Conservation (phyloP, 2,888 invertebrate species). For the Branchellion lobata region DNA sequence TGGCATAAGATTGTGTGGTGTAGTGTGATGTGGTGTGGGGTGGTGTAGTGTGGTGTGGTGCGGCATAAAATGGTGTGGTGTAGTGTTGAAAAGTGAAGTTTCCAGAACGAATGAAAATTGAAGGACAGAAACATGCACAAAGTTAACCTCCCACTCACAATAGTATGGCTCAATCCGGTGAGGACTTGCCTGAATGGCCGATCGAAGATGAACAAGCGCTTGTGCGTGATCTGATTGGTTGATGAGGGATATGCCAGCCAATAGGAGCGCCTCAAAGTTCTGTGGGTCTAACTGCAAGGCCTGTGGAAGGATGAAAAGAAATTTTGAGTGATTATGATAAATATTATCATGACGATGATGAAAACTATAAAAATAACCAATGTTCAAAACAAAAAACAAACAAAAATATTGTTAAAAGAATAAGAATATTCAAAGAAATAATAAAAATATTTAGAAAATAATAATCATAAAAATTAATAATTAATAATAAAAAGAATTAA, state of each 20-base stretch:
- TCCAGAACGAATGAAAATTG: no score
- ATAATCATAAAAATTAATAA: no score
- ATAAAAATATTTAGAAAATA: no score
- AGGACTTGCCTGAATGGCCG: slow-evolving; percentile 69
- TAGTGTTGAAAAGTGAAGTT: no score
- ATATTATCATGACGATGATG: not conserved
- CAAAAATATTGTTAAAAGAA: no score
- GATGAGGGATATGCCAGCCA: slow-evolving; percentile 72
- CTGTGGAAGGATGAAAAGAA: slow-evolving; percentile 53
- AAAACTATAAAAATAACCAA: not conserved
- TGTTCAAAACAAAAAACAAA: no score
- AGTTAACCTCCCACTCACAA: slow-evolving; percentile 59
- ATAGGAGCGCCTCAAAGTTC: slow-evolving; percentile 73
- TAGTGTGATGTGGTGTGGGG: not conserved
- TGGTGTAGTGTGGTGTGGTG: no score
- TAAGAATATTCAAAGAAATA: no score
- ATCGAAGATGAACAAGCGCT: slow-evolving; percentile 70
- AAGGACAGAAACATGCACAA: no score
- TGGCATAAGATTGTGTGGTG: not conserved
- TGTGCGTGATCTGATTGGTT: slow-evolving; percentile 72
- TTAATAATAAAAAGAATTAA: no score
- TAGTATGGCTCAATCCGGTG: slow-evolving; percentile 75
- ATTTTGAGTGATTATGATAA: not conserved
- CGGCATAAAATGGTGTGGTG: no score
- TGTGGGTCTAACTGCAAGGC: slow-evolving; percentile 70